These are phyloP conservation scores for Colius striatus DNA, from an alignment of 2,113 vertebrate species.

Conservation along the genomic window DNA sequence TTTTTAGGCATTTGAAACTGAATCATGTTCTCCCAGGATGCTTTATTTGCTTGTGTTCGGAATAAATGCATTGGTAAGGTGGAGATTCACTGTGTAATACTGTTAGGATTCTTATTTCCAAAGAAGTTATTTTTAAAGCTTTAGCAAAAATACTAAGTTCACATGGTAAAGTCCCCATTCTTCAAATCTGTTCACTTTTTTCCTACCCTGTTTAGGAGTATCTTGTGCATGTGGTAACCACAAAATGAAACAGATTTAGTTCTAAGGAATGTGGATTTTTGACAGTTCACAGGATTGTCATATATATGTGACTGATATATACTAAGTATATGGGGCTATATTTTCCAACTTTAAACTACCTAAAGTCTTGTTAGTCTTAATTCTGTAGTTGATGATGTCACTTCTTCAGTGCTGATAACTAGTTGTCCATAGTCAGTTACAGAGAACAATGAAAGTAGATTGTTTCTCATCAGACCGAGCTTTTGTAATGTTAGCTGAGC, in stretches of 20 bases:
- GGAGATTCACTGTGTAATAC: neutral
- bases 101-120: neutral
- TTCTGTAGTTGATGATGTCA: neutral
- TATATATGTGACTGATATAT: too few relatives aligned
- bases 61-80: neutral
- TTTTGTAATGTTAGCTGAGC: neutral
- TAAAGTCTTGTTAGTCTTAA: neutral
- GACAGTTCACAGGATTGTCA: rapidly evolving
- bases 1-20: neutral
- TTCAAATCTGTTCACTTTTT: neutral
- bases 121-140: neutral
- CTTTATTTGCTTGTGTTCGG: neutral
- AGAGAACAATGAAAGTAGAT: neutral
- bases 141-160: neutral
- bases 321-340: neutral
- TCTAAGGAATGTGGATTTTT: neutral
- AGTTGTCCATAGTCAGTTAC: neutral
- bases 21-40: rapidly evolving
- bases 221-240: neutral
- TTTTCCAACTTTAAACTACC: neutral
- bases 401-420: neutral
- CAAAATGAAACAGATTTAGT: neutral
- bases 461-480: neutral
- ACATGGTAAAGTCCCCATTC: neutral
- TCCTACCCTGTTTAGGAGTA: rapidly evolving